Evolutionary conservation across 2,888 invertebrate species (phyloP), one percentile per base, ranked within the genome.

Genomic region (Hirtodrosophila cameraria): DNA sequence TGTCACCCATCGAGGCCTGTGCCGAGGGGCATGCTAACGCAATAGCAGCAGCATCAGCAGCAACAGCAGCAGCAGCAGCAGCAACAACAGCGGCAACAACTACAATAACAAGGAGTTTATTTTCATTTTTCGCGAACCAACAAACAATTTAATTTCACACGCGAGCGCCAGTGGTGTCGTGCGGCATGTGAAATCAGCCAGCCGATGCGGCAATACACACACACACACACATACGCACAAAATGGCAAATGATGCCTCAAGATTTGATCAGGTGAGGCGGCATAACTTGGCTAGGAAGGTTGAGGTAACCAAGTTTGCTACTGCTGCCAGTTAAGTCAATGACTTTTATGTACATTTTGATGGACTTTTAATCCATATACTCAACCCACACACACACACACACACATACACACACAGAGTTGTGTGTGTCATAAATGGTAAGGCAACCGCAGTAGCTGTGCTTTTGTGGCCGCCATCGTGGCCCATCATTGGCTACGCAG

Each of bases 341-440:
- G 74, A 73, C 87, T 85, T 87, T 81, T 82, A 87, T 87, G 83
- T 82, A 81, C 81, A 81, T 78, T 85, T 87, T 87, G 81, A 81
- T 81, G 86, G 81, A 82, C 87, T 87, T 81, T 81, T 81, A 81
- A 81, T 87, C 87, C 81, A 87, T 72, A 64, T 39, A 67, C 64
- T 45, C 64, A 57, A 38, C 43, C 38, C 52, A 28, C 48, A 27
- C 57, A 33, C 28, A 31, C 39, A 38, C 53, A 59, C 42, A 3
- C 18, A 15, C 15, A 27, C 28, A 41, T 16, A 8, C 9, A 13
- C 11, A 28, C 25, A 12, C 11, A 48, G 11, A 11, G 9, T 11
- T 18, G 18, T n/a, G n/a, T 53, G 52, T 23, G 27, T 3, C 41
- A 35, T 35, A 59, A 59, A 35, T 39, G 39, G 30, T 3, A 13